Evolutionary conservation across 2,888 invertebrate genomes (phyloP), one percentile per base, ranked within the genome.

Genomic region (Epicampocera succincta): DNA sequence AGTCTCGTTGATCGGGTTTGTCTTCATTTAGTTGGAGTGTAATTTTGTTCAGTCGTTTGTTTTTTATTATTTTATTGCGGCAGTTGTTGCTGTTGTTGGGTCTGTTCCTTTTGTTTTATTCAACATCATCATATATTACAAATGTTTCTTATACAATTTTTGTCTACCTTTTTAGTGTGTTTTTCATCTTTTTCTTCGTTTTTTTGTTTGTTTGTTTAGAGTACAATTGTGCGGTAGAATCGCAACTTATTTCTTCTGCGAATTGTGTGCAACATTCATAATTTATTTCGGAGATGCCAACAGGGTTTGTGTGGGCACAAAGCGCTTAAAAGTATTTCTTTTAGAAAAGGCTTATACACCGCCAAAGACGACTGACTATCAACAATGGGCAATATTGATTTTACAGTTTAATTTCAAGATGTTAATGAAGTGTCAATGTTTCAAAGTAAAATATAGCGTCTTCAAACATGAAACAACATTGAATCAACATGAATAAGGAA

Each of bases 1-100:
- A 68, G 72, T 61, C 72, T 44, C 17, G 78, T 52, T 61, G 78
- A 79, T 79, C 78, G 78, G 60, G 78, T 79, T 79, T 79, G 72
- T 72, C 78, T 79, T 79, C 78, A 79, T 72, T 79, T 73, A 66
- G 77, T 66, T 66, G 33, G 33, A 78, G 71, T 66, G 72, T 52
- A 78, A 50, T 78, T 77, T 63, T 19, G 44, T 65, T 58, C 40
- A 71, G 50, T 58, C 33, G 56, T 17, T 48, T 65, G 46, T 17
- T 44, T 50, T 50, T 50, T 50, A 12, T 17, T 42, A 40, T 50
- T 66, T 40, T 46, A 3, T 75, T 42, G 46, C 50, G 58, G 46
- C 50, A 33, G 38, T 56, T 65, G 42, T 61, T 63, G 38, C 48
- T 65, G 42, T 61, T 63, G 21, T 54, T 63, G 17, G 3, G 25